These are phyloP conservation scores for Chrysomallon squamiferum DNA, from an alignment of 1,140 invertebrate genomes.

Conservation along the genomic window DNA sequence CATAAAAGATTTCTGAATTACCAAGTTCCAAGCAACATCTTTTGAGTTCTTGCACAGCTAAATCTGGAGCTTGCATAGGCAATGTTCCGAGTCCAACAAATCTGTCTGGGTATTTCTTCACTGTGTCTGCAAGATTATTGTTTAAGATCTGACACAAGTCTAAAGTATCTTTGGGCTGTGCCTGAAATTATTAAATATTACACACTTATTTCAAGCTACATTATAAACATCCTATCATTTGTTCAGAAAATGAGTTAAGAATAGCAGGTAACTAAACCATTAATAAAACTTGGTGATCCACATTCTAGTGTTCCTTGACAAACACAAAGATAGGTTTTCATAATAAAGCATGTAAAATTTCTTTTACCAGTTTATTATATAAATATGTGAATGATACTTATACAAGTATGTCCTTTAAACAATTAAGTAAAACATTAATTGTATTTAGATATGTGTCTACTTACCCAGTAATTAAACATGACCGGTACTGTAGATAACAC, in stretches of 20 bases:
- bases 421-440: no score
- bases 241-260: no score
- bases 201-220: neutral
- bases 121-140: slow-evolving; percentile 66
- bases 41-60: slow-evolving; percentile 68
- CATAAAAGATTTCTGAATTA: no score
- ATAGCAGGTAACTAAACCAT: no score
- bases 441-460: no score
- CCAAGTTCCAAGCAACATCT: slow-evolving; percentile 66
- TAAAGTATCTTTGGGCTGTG: slow-evolving; percentile 68
- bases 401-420: no score
- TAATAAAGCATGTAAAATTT: neutral
- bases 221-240: neutral
- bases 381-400: no score
- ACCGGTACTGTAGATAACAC: slow-evolving; percentile 73
- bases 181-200: slow-evolving; percentile 54
- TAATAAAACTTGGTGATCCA: neutral
- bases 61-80: slow-evolving; percentile 68
- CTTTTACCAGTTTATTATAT: neutral
- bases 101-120: slow-evolving; percentile 63
- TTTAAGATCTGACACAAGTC: slow-evolving; percentile 68
- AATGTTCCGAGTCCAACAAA: slow-evolving; percentile 70
- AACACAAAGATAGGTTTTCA: neutral
- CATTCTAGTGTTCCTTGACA: neutral
- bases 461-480: slow-evolving; percentile 73